Evolutionary conservation across 2,888 invertebrate species (phyloP).

Genomic region (Oscheius sp.): DNA sequence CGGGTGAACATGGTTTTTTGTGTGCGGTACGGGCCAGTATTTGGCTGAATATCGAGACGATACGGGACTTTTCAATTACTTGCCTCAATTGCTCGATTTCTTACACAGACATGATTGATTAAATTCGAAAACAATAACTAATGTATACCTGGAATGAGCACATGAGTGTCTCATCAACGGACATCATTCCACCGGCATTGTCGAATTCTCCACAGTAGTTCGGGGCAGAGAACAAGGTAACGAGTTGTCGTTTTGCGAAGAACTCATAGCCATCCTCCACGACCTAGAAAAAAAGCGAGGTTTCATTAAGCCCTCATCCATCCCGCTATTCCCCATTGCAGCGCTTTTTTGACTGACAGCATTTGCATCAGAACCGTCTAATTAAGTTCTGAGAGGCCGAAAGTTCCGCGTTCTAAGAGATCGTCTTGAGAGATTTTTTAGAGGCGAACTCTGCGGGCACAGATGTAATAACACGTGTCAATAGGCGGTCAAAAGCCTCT

Average conservation of each 20-base stretch:
- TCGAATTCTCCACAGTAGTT: constrained; percentile 90
- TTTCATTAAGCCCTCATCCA: constrained; percentile 1
- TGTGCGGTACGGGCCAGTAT: too few relatives aligned
- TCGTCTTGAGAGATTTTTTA: not conserved
- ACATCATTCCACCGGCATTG: constrained; percentile 99
- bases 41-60: too few relatives aligned
- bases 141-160: constrained; percentile 93
- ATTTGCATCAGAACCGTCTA: constrained; percentile 1
- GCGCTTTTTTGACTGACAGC: constrained; percentile 18
- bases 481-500: constrained; percentile 19
- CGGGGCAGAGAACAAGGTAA: constrained; percentile 97
- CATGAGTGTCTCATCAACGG: constrained; percentile 97
- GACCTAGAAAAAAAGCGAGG: constrained; percentile 73
- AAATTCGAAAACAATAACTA: too few relatives aligned
- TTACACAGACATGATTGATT: too few relatives aligned
- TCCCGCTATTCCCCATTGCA: constrained; percentile 11
- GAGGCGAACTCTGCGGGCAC: not conserved
- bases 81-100: too few relatives aligned
- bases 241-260: constrained; percentile 96
- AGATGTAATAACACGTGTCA: constrained; percentile 35
- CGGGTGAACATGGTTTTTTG: too few relatives aligned
- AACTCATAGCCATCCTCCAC: constrained; percentile 99
- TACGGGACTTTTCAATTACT: too few relatives aligned
- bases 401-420: constrained; percentile 2
- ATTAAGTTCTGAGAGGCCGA: constrained; percentile 7